Evolutionary conservation across 1,140 invertebrate genomes (phyloP).

Genomic region (Drosophila ananassae): DNA sequence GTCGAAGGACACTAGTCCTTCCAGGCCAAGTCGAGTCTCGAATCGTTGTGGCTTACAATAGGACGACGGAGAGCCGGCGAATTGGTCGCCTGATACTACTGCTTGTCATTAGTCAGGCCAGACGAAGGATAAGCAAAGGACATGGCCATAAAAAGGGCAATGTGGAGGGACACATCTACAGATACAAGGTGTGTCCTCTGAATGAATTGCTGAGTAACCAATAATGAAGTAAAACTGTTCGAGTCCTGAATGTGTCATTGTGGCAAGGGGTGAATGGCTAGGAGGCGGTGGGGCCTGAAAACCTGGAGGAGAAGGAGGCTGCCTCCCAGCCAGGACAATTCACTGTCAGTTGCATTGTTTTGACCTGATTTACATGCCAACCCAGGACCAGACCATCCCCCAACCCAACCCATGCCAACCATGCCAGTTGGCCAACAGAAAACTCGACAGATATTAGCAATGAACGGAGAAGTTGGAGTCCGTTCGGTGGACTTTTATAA

Average conservation of each 20-base stretch:
- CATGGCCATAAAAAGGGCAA: conserved; percentile 76
- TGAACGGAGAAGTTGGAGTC: conserved; percentile 13
- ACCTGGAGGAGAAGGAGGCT: neutral
- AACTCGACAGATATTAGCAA: conserved; percentile 34
- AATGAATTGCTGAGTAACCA: conserved; percentile 83
- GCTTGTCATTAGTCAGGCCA: conserved; percentile 74
- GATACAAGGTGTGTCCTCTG: conserved; percentile 76
- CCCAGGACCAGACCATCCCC: conserved; percentile 20
- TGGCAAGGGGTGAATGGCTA: conserved; percentile 26
- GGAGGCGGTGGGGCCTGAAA: neutral
- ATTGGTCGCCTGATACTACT: conserved; percentile 46
- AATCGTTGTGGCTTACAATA: conserved; percentile 63
- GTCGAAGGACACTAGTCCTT: conserved; percentile 3
- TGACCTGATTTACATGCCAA: conserved; percentile 79
- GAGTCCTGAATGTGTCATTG: conserved; percentile 73
- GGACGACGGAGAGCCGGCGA: conserved; percentile 39
- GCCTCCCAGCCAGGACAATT: conserved; percentile 60
- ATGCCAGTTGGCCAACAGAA: conserved; percentile 9
- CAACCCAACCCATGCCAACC: conserved; percentile 5
- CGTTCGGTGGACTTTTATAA: conserved; percentile 72
- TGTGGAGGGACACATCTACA: conserved; percentile 35
- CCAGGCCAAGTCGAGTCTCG: neutral
- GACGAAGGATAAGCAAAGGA: conserved; percentile 72
- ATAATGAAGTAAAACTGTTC: conserved; percentile 79
- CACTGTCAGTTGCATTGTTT: conserved; percentile 81